Percentiles rank a stretch among this genome's conserved stretches.
These are phyloP conservation scores for Halcyon chelicuti DNA, from an alignment of 2,797 vertebrate genomes.

Conservation along the genomic window DNA sequence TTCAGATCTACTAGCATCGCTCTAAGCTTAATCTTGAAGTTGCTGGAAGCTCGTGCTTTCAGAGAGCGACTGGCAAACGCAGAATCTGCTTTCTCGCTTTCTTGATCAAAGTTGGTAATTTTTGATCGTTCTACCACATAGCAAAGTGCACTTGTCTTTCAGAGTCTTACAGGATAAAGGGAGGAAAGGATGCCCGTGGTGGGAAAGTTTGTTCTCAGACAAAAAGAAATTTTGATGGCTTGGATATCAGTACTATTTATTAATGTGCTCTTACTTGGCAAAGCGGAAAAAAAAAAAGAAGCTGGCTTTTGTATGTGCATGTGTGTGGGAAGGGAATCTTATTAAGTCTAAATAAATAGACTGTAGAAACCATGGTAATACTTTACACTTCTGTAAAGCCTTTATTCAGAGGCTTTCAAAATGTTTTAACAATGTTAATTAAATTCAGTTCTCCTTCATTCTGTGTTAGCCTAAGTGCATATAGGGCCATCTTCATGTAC, in stretches of 20 bases:
- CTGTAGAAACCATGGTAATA: slow-evolving; percentile 45
- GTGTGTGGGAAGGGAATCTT: slow-evolving; percentile 20
- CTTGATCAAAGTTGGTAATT: neutral
- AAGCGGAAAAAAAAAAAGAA: neutral
- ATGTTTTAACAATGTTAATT: slow-evolving; percentile 68
- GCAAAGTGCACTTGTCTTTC: neutral
- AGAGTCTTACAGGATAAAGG: neutral
- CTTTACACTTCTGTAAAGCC: slow-evolving; percentile 50
- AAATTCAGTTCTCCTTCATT: slow-evolving; percentile 46
- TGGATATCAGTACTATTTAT: neutral
- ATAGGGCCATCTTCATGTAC: slow-evolving; percentile 42
- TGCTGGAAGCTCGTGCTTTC: neutral
- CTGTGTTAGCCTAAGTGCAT: slow-evolving; percentile 45
- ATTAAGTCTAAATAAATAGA: slow-evolving; percentile 70
- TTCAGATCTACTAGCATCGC: neutral
- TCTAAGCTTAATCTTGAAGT: neutral
- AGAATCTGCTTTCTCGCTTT: neutral
- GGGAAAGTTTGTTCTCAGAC: neutral
- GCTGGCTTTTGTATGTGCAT: neutral
- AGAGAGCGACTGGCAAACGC: neutral
- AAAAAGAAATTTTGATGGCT: neutral
- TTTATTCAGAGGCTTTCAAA: slow-evolving; percentile 57
- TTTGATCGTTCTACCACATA: neutral
- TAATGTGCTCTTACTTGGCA: slow-evolving; percentile 19
- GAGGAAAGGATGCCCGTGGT: neutral